Evolutionary conservation across 2,888 invertebrate genomes (phyloP), one percentile per base, ranked within the genome.

Genomic region (Drosophila limbata): DNA sequence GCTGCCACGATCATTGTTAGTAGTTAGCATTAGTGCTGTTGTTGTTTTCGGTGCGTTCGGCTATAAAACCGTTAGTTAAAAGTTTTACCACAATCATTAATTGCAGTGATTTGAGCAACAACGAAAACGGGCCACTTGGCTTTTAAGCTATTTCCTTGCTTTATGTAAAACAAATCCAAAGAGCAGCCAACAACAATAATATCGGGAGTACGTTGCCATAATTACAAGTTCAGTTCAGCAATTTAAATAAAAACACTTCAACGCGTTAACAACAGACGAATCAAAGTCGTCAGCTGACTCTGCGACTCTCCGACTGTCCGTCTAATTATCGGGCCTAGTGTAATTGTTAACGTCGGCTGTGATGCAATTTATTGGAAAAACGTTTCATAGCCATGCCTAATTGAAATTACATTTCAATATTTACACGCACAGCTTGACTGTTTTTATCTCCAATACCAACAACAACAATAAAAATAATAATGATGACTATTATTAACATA

Each of bases 191-290:
- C 40, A 56, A 19, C 59, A 61, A 42, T 56, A 53, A 39, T 51
- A 57, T 68, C 44, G 66, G 76, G 62, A 68, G 66, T 60, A 39
- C 73, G 35, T 35, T 35, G 67, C 85, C 77, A 81, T 84, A 84
- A 86, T 86, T 86, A 84, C 86, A 85, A 84, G 86, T 88, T 85
- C 86, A 85, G 81, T 84, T 84, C 73, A 74, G 78, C 84, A 82
- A 86, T 86, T 88, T 86, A 86, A 86, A 86, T 88, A 84, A 88
- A 86, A 86, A 80, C 86, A 88, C 80, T 78, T 88, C 84, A 85
- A 79, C 85, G 82, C 84, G 81, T 83, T 72, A 85, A 87, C 84
- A 84, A 88, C 81, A 72, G 83, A 53, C 75, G 64, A 77, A 67
- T 76, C 81, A 59, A 31, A 44, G 47, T 39, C 64, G 44, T 51